Evolutionary conservation across 2,797 vertebrate genomes (phyloP).

Genomic region (Xenopus petersii): DNA sequence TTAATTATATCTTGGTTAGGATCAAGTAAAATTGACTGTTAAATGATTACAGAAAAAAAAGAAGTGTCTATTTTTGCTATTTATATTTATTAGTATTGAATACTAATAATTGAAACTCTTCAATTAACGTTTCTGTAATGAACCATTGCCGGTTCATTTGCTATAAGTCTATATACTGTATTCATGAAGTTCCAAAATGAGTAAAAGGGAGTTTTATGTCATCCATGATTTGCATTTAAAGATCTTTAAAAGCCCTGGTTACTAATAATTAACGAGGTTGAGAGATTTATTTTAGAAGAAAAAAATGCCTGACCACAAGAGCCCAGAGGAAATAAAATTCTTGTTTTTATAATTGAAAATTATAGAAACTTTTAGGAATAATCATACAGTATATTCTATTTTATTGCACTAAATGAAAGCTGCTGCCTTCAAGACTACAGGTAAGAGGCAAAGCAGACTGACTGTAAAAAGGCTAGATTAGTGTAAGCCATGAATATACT

Average conservation of each 20-base stretch:
- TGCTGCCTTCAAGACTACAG: not conserved
- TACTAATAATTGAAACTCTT: not conserved
- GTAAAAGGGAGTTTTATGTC: constrained; percentile 56
- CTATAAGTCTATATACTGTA: too few relatives aligned
- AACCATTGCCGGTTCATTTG: too few relatives aligned
- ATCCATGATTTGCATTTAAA: constrained; percentile 70
- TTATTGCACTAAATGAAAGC: constrained; percentile 10
- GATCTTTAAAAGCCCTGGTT: constrained; percentile 71
- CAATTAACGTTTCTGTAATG: not conserved
- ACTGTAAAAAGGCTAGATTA: too few relatives aligned
- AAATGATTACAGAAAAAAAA: too few relatives aligned
- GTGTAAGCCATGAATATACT: too few relatives aligned
- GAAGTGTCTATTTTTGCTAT: not conserved
- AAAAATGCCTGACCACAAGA: constrained; percentile 58
- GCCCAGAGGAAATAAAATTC: constrained; percentile 64
- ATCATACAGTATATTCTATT: constrained; percentile 5
- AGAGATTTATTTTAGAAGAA: constrained; percentile 60
- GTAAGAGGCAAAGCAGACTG: too few relatives aligned
- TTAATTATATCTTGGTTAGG: too few relatives aligned
- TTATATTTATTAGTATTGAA: too few relatives aligned
- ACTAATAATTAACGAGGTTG: constrained; percentile 76
- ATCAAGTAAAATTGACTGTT: too few relatives aligned
- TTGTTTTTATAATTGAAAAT: constrained; percentile 46
- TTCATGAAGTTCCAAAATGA: too few relatives aligned
- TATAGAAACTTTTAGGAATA: constrained; percentile 38